Conservation (phyloP, 2,888 invertebrate genomes). For the Coleophora flavipennella region DNA sequence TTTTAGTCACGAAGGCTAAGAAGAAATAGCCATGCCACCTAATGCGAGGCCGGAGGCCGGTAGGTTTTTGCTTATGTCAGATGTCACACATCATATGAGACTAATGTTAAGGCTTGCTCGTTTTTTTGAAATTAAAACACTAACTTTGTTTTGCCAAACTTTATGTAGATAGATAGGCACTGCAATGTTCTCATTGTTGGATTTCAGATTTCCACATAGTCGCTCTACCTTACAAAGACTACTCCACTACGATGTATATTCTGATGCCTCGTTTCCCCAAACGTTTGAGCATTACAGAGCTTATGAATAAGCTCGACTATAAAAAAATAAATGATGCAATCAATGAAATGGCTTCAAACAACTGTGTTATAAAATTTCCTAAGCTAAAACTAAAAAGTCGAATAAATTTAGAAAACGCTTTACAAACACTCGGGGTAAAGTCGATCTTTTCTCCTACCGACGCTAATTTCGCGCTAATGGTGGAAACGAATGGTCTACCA, state of each 20-base stretch:
- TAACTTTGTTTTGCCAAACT: too few species aligned
- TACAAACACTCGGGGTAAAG: slow-evolving; percentile 73
- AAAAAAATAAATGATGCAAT: slow-evolving; percentile 64
- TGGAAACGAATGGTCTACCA: slow-evolving; percentile 28
- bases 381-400: slow-evolving; percentile 79
- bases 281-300: slow-evolving; percentile 45
- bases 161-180: too few species aligned
- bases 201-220: slow-evolving; percentile 73
- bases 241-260: slow-evolving; percentile 76
- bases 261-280: slow-evolving; percentile 70
- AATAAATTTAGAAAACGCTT: slow-evolving; percentile 63
- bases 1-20: too few species aligned
- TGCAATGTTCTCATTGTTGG: neutral
- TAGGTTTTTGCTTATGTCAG: too few species aligned
- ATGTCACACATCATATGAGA: too few species aligned
- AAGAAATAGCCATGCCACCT: too few species aligned
- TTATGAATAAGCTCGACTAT: slow-evolving; percentile 62
- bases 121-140: too few species aligned
- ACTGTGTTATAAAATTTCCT: slow-evolving; percentile 75
- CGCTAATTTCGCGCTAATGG: slow-evolving; percentile 80
- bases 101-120: too few species aligned
- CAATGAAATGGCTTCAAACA: slow-evolving; percentile 45
- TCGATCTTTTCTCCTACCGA: slow-evolving; percentile 74
- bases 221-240: slow-evolving; percentile 81
- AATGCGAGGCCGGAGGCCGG: too few species aligned